phyloP scores from a whole-genome alignment of 2,888 invertebrate species.

The Eristalis pertinax region DNA sequence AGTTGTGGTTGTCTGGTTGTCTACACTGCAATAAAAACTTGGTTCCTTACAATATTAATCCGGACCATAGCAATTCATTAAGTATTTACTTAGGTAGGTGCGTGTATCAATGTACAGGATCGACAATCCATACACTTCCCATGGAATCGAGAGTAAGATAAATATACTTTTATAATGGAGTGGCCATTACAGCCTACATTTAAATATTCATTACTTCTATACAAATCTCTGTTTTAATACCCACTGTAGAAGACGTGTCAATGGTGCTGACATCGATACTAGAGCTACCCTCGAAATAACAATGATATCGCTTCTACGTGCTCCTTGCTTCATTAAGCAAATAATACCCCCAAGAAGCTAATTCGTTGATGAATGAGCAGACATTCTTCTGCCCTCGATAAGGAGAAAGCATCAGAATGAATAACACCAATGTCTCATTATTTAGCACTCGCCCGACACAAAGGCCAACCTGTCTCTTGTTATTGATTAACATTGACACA shows the following conservation, averaged over 20 bases:
- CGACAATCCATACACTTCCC: not conserved
- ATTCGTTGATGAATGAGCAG: conserved; percentile 1
- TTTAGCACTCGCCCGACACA: conserved; percentile 26
- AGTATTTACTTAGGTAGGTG: no score
- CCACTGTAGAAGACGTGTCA: not conserved
- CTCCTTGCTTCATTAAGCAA: not conserved
- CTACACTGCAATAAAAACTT: no score
- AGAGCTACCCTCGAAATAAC: not conserved
- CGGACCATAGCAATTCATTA: no score
- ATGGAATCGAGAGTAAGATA: not conserved
- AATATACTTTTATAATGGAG: not conserved
- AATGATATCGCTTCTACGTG: not conserved
- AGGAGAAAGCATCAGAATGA: not conserved
- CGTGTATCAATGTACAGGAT: not conserved
- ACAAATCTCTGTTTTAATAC: not conserved
- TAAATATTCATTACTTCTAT: not conserved
- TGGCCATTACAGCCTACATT: not conserved
- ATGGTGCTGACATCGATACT: not conserved
- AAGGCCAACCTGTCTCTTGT: not conserved
- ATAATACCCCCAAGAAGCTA: conserved; percentile 1
- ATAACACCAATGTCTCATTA: conserved; percentile 12
- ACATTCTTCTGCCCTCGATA: not conserved
- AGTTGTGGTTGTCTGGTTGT: no score
- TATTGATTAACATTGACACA: conserved; percentile 45
- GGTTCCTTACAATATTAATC: no score